Base-by-base conservation (phyloP, 2,113 vertebrate species). In the Chionomys nivalis region DNA sequence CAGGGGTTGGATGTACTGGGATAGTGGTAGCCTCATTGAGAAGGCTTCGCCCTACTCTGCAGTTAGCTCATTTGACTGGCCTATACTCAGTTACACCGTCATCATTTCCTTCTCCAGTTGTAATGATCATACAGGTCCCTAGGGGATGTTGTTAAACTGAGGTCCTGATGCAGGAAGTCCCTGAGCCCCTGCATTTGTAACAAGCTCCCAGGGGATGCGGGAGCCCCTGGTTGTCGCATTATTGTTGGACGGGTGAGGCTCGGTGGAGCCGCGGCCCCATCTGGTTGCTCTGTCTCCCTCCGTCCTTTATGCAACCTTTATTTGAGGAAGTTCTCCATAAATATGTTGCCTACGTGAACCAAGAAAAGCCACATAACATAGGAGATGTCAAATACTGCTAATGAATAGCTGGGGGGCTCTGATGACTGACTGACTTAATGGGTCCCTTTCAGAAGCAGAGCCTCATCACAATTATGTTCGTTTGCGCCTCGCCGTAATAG, bases 401-500 rank as follows among this genome's bases (percentile, higher is more conserved):
- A 90, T 1, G 23, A 66, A 58, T 76, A 91, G 82, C 49, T 90
- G 79, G 92, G 76, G 79, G 92, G 76, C 90, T 47, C 0, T 0
- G 23, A 24, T 89, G 81, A 95, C 31, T 76, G 97, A 94, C 93
- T 61, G 36, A 10, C 75, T 93, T 97, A 94, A 97, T 66, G 90
- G 73, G 92, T 89, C 97, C 77, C 16, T 16, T 97, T 97, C 95
- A 94, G 97, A 97, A 82, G 92, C 1, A 0, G 65, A 52, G 14
- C 92, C 42, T 97, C 95, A 91, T 90, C 86, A 93, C 91, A 91
- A 68, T 93, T 96, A 1, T 7, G 73, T 91, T 96, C 90, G 5
- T 97, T 98, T 97, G 93, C 11, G 36, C 47, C 95, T 95, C 73
- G 58, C 97, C 97, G 81, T 95, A 97, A 97, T 94, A 96, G 96